Percentiles rank a stretch among this genome's conserved stretches.
Conservation (phyloP, 2,113 vertebrate genomes). For the Gobio gobio region DNA sequence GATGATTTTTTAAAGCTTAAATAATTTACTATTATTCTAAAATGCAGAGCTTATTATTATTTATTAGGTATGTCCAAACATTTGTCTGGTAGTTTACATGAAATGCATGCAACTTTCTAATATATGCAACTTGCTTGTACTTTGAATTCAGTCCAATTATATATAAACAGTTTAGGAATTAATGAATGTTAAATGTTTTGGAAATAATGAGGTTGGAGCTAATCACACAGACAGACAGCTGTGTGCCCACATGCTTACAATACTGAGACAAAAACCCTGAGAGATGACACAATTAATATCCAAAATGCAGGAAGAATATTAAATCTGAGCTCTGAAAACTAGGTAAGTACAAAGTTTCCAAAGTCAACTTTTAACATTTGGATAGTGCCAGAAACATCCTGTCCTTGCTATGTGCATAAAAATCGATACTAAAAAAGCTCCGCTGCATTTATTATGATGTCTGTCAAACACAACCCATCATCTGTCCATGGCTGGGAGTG, state of each 20-base stretch:
- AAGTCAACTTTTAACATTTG: slow-evolving; percentile 10
- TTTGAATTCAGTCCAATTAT: neutral
- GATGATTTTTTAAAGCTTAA: neutral
- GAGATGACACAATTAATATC: slow-evolving; percentile 38
- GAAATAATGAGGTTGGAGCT: slow-evolving; percentile 30
- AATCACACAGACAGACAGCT: slow-evolving; percentile 37
- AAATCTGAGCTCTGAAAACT: slow-evolving; percentile 24
- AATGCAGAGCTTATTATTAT: neutral
- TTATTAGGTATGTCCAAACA: neutral
- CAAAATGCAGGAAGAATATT: slow-evolving; percentile 41
- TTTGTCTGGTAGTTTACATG: neutral
- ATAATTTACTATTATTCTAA: neutral
- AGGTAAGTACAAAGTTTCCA: neutral
- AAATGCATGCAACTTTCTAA: neutral
- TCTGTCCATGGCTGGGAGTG: neutral
- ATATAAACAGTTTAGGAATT: slow-evolving; percentile 16
- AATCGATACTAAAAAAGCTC: slow-evolving; percentile 37
- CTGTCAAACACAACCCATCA: slow-evolving; percentile 24
- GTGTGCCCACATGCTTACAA: slow-evolving; percentile 6
- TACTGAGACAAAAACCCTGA: slow-evolving; percentile 16
- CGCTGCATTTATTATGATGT: slow-evolving; percentile 13
- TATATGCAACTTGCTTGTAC: neutral
- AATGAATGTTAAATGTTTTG: slow-evolving; percentile 42
- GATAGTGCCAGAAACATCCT: slow-evolving; percentile 16
- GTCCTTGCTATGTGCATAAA: slow-evolving; percentile 14